These are phyloP conservation scores for Drosophila carrolli DNA, from an alignment of 1,140 invertebrate species.

Conservation along the genomic window DNA sequence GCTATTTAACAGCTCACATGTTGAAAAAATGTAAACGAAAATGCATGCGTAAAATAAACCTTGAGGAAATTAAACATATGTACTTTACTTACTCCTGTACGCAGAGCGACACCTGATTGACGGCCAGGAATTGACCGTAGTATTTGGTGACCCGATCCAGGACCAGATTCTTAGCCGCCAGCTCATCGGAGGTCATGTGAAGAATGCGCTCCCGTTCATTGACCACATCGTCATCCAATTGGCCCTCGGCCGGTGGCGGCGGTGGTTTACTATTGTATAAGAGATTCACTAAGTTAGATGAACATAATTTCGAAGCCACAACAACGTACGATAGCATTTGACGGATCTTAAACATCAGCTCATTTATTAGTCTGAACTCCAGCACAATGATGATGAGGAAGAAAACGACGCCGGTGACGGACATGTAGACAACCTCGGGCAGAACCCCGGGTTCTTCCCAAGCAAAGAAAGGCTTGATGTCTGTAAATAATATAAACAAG, in stretches of 20 bases:
- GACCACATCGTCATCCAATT: constrained; percentile 84
- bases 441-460: constrained; percentile 64
- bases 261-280: constrained; percentile 49
- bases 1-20: too few relatives aligned
- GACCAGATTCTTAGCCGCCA: constrained; percentile 77
- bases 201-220: constrained; percentile 80
- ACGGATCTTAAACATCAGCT: constrained; percentile 49
- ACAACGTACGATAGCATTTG: constrained; percentile 47
- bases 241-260: constrained; percentile 43
- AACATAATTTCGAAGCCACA: too few relatives aligned
- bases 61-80: too few relatives aligned
- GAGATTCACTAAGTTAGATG: background rate
- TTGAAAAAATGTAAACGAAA: too few relatives aligned
- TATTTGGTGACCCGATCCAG: constrained; percentile 87
- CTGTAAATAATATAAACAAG: constrained; percentile 12
- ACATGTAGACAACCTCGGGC: constrained; percentile 58
- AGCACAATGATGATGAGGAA: constrained; percentile 58
- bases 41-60: too few relatives aligned
- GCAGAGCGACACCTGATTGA: constrained; percentile 88
- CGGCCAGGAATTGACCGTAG: constrained; percentile 88
- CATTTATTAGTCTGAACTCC: constrained; percentile 62
- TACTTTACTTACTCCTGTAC: constrained; percentile 76
- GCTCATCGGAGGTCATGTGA: constrained; percentile 45
- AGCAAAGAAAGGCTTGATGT: constrained; percentile 49
- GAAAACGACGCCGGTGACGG: constrained; percentile 39